Evolutionary conservation across 2,888 invertebrate species (phyloP).

Genomic region (Hirtodrosophila confusa): DNA sequence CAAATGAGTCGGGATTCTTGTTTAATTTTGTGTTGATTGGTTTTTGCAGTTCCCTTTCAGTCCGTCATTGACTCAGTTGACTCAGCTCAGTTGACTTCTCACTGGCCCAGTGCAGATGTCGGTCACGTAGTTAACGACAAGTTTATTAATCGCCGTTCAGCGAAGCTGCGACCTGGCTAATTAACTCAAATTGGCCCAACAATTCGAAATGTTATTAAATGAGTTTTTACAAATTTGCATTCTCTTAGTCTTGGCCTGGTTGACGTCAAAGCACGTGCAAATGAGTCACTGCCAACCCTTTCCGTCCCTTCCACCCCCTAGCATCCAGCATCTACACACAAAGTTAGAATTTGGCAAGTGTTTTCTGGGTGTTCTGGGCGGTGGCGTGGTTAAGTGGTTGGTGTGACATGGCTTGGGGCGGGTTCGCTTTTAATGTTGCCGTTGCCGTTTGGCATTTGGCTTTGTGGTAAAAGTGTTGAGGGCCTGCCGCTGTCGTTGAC

Average conservation of each 20-base stretch:
- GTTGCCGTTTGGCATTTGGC: slow-evolving; percentile 64
- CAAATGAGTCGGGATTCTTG: slow-evolving; percentile 63
- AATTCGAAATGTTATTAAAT: slow-evolving; percentile 53
- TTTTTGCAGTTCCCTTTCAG: slow-evolving; percentile 37
- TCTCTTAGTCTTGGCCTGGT: background rate
- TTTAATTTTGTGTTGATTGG: slow-evolving; percentile 72
- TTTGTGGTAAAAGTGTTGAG: slow-evolving; percentile 66
- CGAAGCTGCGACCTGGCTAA: slow-evolving; percentile 46
- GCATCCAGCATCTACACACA: slow-evolving; percentile 27
- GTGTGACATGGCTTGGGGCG: slow-evolving; percentile 22
- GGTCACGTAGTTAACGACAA: slow-evolving; percentile 72
- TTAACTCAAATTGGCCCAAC: slow-evolving; percentile 66
- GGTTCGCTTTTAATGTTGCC: slow-evolving; percentile 20
- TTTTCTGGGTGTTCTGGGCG: slow-evolving; percentile 7
- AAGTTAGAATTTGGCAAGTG: slow-evolving; percentile 64
- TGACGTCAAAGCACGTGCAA: slow-evolving; percentile 49
- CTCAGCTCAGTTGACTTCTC: slow-evolving; percentile 22
- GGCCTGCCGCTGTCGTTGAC: slow-evolving; percentile 56
- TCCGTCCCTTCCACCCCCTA: background rate
- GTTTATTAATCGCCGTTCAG: slow-evolving; percentile 66
- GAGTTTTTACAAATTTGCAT: slow-evolving; percentile 18
- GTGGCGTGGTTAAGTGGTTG: background rate
- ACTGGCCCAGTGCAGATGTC: slow-evolving; percentile 42
- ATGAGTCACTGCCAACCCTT: slow-evolving; percentile 26
- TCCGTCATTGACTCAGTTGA: slow-evolving; percentile 2